These are phyloP conservation scores for Linnaemya vulpina DNA, from an alignment of 2,888 invertebrate species.

Conservation along the genomic window DNA sequence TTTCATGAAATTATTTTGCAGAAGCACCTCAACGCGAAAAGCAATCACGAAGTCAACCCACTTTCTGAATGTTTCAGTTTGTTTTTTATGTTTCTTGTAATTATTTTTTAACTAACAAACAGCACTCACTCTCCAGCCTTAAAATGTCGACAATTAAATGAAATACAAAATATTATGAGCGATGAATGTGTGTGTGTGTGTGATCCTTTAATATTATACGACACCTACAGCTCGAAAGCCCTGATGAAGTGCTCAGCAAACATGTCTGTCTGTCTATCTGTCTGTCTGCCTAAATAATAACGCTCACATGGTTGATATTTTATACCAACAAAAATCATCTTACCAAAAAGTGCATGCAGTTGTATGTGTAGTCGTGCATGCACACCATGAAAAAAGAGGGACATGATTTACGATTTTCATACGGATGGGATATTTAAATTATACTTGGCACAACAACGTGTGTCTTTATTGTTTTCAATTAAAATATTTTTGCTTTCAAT, in stretches of 20 bases:
- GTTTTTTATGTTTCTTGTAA: background rate
- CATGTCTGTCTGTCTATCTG: background rate
- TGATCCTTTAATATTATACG: background rate
- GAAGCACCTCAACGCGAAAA: background rate
- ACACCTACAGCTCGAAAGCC: background rate
- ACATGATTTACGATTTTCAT: conserved; percentile 66
- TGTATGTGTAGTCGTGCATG: background rate
- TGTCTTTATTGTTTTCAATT: conserved; percentile 65
- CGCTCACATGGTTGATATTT: no score
- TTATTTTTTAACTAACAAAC: conserved; percentile 15
- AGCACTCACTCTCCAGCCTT: conserved; percentile 6
- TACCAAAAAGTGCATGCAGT: background rate
- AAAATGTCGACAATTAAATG: conserved; percentile 48
- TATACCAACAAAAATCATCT: background rate
- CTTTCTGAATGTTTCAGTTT: conserved; percentile 6
- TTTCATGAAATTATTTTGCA: conserved; percentile 18
- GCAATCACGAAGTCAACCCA: conserved; percentile 19
- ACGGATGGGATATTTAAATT: conserved; percentile 57
- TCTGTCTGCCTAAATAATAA: background rate
- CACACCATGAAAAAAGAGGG: conserved; percentile 13
- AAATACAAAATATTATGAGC: conserved; percentile 12
- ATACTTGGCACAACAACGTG: conserved; percentile 52
- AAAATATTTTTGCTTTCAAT: conserved; percentile 63
- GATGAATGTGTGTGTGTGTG: no score
- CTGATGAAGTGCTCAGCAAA: conserved; percentile 9